These are phyloP conservation scores for Cataglyphis hispanica DNA, from an alignment of 1,140 invertebrate species.

Conservation along the genomic window DNA sequence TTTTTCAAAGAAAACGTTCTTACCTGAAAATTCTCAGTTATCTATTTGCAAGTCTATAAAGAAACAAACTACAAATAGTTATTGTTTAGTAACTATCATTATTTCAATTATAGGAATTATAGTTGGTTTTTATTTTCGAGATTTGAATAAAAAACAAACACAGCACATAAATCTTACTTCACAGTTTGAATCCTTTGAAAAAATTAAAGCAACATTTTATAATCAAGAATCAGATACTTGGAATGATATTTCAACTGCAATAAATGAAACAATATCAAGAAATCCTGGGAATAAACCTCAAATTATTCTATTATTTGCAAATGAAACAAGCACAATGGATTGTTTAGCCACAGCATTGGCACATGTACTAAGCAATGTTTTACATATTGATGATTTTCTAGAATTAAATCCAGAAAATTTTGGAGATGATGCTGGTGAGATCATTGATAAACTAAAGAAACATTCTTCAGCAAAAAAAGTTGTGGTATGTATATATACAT, in stretches of 20 bases:
- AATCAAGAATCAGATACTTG: constrained; percentile 77
- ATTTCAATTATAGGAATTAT: background rate
- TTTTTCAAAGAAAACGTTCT: background rate
- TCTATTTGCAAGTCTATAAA: no score
- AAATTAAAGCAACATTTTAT: constrained; percentile 67
- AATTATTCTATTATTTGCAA: constrained; percentile 78
- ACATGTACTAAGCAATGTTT: constrained; percentile 70
- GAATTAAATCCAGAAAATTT: constrained; percentile 74
- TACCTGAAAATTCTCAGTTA: background rate
- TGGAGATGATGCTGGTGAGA: constrained; percentile 73
- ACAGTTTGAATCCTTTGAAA: constrained; percentile 4
- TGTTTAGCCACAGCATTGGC: constrained; percentile 78
- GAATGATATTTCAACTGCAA: constrained; percentile 73
- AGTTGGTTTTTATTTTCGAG: background rate
- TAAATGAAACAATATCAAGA: constrained; percentile 67
- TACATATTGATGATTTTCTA: constrained; percentile 66
- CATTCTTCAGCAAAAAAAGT: constrained; percentile 66
- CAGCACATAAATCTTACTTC: background rate
- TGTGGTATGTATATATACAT: constrained; percentile 77
- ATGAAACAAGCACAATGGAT: constrained; percentile 69
- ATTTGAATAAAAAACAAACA: background rate
- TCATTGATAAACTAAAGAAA: constrained; percentile 68
- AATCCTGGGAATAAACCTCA: constrained; percentile 67
- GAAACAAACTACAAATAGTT: background rate
- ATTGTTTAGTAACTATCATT: background rate